Conservation (phyloP, 2,888 invertebrate genomes). For the Sinotaia quadrata region DNA sequence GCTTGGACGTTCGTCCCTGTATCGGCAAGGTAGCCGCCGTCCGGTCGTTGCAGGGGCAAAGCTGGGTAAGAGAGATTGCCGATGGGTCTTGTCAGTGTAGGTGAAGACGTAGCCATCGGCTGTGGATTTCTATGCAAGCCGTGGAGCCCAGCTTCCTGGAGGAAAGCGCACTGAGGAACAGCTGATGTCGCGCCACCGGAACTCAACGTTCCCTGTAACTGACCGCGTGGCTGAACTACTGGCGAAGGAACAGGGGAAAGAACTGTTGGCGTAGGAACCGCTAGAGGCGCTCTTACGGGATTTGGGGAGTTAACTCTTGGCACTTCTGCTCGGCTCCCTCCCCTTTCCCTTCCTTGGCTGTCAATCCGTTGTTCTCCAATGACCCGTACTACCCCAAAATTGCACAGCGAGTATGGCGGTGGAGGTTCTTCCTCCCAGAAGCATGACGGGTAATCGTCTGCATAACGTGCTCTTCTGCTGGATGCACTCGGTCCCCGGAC, state of each 20-base stretch:
- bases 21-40: no score
- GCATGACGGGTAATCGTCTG: slow-evolving; percentile 34
- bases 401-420: slow-evolving; percentile 27
- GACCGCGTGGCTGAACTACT: neutral
- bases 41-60: no score
- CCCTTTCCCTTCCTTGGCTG: neutral
- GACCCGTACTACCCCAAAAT: slow-evolving; percentile 2
- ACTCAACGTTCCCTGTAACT: no score
- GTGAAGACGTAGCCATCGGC: no score
- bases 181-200: no score
- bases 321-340: neutral
- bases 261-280: slow-evolving; percentile 17
- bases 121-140: no score
- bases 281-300: slow-evolving; percentile 6
- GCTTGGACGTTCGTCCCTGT: no score
- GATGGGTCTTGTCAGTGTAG: no score
- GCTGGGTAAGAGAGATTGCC: no score
- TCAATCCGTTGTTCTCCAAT: neutral
- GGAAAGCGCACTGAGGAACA: no score
- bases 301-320: neutral
- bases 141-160: no score
- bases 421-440: slow-evolving; percentile 40
- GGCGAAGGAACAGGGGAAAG: slow-evolving; percentile 18
- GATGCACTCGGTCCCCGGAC: neutral
- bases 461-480: slow-evolving; percentile 23